Conservation (phyloP, 2,113 vertebrate species). For the Ardeotis arabs region DNA sequence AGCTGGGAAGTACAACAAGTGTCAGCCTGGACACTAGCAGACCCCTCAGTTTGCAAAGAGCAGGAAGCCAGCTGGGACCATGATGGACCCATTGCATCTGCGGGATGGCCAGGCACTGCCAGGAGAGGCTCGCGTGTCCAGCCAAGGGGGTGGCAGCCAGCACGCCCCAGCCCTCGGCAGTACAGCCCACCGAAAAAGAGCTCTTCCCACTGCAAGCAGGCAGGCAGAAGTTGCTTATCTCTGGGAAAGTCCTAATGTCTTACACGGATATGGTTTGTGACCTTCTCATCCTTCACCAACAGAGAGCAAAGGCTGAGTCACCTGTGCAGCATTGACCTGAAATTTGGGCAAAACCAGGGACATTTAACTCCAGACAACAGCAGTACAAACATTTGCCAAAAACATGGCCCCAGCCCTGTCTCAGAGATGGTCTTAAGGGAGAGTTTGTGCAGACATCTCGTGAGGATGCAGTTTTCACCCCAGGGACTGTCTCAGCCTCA, state of each 20-base stretch:
- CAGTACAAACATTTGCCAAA: neutral
- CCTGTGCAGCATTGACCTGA: neutral
- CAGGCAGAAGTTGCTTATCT: neutral
- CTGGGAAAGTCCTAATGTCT: neutral
- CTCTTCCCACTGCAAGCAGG: neutral
- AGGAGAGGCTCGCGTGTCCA: accelerated
- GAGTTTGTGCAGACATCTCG: neutral
- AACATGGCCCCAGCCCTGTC: neutral
- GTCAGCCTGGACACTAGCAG: neutral
- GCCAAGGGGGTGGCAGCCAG: neutral
- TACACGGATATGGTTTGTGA: neutral
- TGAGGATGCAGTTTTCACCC: neutral
- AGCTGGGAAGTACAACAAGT: neutral
- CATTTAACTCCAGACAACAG: neutral
- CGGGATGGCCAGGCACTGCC: neutral
- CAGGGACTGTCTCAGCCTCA: neutral
- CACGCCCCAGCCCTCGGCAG: neutral
- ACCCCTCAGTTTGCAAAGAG: neutral
- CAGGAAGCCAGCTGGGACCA: neutral
- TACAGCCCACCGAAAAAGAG: neutral
- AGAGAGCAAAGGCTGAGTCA: neutral
- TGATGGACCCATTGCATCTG: neutral
- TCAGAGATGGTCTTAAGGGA: neutral
- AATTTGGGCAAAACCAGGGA: neutral
- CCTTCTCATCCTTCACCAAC: neutral